Percentiles rank a stretch among this genome's conserved stretches.
These are phyloP conservation scores for Thripadectes ignobilis DNA, from an alignment of 2,797 vertebrate genomes.

Conservation along the genomic window DNA sequence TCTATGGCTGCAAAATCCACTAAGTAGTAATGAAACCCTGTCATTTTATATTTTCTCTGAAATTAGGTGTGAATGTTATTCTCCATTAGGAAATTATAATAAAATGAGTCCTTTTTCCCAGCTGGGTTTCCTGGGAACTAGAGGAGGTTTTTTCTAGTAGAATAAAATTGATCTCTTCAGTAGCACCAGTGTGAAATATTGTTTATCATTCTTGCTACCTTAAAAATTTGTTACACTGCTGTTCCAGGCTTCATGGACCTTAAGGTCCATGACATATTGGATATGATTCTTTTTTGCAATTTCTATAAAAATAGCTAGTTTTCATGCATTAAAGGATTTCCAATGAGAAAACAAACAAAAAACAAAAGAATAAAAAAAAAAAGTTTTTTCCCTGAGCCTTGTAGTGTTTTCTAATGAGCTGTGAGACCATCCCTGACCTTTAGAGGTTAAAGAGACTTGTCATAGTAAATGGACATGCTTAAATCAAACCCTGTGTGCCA, in stretches of 20 bases:
- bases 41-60: neutral
- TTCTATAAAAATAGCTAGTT: constrained; percentile 9
- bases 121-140: constrained; percentile 37
- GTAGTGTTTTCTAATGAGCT: neutral
- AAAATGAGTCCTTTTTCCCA: neutral
- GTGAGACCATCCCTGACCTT: neutral
- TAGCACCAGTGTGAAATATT: neutral
- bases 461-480: neutral
- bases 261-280: neutral
- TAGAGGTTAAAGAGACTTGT: neutral
- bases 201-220: neutral
- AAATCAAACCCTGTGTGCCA: neutral
- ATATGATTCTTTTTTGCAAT: neutral
- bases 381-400: neutral
- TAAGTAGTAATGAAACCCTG: neutral
- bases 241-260: constrained; percentile 1
- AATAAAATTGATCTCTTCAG: neutral
- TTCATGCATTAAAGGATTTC: neutral
- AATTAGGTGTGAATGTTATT: neutral
- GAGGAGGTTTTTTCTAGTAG: neutral
- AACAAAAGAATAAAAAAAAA: neutral
- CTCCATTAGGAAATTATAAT: neutral
- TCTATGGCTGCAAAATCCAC: neutral
- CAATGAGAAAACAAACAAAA: neutral
- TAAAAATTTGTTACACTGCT: constrained; percentile 14